Conservation (phyloP, 2,797 vertebrate species). For the Sebastes trivittatus region DNA sequence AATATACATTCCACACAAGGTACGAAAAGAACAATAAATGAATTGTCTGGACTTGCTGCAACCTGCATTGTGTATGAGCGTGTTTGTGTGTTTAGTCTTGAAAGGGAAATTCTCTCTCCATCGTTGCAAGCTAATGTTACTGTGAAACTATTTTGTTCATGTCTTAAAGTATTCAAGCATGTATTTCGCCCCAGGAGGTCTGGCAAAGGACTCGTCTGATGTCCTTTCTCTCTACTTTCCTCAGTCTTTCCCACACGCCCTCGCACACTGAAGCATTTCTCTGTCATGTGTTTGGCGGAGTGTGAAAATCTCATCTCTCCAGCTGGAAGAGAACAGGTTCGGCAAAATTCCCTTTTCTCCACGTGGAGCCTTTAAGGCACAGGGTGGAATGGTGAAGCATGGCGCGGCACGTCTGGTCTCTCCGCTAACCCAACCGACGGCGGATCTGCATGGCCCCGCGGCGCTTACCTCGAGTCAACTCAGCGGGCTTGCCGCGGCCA, state of each 20-base stretch:
- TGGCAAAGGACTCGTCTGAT: slow-evolving; percentile 81
- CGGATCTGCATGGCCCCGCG: slow-evolving; percentile 62
- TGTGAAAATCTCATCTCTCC: slow-evolving; percentile 75
- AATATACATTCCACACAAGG: slow-evolving; percentile 37
- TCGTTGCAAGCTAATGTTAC: slow-evolving; percentile 80
- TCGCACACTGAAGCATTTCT: slow-evolving; percentile 48
- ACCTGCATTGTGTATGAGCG: slow-evolving; percentile 74
- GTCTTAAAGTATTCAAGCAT: slow-evolving; percentile 83
- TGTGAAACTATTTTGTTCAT: slow-evolving; percentile 75
- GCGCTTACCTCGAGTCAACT: slow-evolving; percentile 59
- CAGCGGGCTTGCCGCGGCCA: slow-evolving; percentile 32
- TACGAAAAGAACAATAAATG: slow-evolving; percentile 71
- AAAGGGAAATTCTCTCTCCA: slow-evolving; percentile 72
- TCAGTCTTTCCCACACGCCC: slow-evolving; percentile 43
- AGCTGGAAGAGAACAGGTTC: slow-evolving; percentile 88
- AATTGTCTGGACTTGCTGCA: slow-evolving; percentile 82
- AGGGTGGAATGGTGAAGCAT: slow-evolving; percentile 65
- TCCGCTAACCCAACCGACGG: slow-evolving; percentile 39
- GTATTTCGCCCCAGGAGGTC: slow-evolving; percentile 84
- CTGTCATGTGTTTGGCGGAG: slow-evolving; percentile 73
- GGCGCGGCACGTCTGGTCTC: slow-evolving; percentile 68
- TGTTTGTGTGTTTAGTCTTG: slow-evolving; percentile 78
- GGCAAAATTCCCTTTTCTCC: slow-evolving; percentile 83
- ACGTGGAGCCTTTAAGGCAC: slow-evolving; percentile 68
- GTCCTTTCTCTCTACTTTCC: slow-evolving; percentile 56